phyloP scores from a whole-genome alignment of 2,888 invertebrate genomes.

The Leptopterna dolabrata region DNA sequence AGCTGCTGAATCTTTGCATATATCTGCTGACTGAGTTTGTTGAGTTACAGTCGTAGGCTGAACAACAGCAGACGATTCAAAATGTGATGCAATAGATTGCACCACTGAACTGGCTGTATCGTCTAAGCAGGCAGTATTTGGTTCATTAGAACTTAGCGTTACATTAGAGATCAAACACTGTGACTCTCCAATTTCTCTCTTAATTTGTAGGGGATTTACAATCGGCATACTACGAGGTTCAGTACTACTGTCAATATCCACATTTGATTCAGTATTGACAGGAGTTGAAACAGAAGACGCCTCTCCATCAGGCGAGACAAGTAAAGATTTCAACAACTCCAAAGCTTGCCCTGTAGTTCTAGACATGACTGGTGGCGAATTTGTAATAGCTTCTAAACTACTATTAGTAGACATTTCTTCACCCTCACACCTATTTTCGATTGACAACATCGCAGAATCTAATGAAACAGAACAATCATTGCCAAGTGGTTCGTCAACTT shows the following conservation, averaged over 20 bases:
- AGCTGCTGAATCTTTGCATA: background rate
- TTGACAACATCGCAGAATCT: no score
- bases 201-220: background rate
- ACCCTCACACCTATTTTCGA: background rate
- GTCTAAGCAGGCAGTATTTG: no score
- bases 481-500: background rate
- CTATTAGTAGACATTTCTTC: background rate
- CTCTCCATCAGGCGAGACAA: background rate
- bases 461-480: background rate
- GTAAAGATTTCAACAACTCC: background rate
- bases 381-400: background rate
- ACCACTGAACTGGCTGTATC: background rate
- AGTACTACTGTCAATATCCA: background rate
- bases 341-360: slow-evolving; percentile 4
- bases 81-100: background rate
- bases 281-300: background rate
- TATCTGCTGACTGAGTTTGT: background rate
- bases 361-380: background rate
- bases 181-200: background rate
- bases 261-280: background rate
- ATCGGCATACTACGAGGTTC: background rate
- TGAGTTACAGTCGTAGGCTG: background rate
- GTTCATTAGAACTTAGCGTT: background rate
- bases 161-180: background rate
- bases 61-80: background rate